phyloP scores from a whole-genome alignment of 2,888 invertebrate species.

The Cephus sareptanus region DNA sequence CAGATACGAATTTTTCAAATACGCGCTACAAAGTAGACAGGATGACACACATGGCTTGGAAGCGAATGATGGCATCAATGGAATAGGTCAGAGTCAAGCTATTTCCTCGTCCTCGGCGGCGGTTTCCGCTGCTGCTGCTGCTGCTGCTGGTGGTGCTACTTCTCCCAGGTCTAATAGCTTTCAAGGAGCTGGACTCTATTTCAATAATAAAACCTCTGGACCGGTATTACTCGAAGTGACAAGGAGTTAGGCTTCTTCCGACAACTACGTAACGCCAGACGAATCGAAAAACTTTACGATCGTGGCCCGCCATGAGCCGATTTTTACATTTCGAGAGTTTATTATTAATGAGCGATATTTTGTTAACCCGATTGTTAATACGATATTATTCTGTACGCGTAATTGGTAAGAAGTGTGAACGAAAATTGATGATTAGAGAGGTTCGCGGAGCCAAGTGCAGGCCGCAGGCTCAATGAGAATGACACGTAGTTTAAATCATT shows the following conservation, averaged over 20 bases:
- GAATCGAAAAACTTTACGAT: conserved; percentile 14
- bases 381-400: conserved; percentile 25
- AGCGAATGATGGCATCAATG: conserved; percentile 30
- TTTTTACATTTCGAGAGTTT: conserved; percentile 58
- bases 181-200: conserved; percentile 57
- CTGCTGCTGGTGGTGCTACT: conserved; percentile 20
- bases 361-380: conserved; percentile 49
- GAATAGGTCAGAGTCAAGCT: conserved; percentile 31
- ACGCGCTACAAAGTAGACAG: conserved; percentile 44
- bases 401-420: conserved; percentile 9
- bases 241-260: conserved; percentile 50
- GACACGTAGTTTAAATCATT: neutral
- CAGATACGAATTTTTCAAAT: conserved; percentile 63
- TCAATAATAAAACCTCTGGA: conserved; percentile 38
- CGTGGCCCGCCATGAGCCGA: conserved; percentile 26
- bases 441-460: conserved; percentile 48
- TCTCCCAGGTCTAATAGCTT: conserved; percentile 41
- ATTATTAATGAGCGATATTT: conserved; percentile 53
- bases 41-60: conserved; percentile 39
- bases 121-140: conserved; percentile 12
- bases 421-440: conserved; percentile 35
- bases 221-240: conserved; percentile 59
- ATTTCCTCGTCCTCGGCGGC: conserved; percentile 31
- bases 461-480: conserved; percentile 42
- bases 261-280: conserved; percentile 6